Evolutionary conservation across 2,113 vertebrate species (phyloP).

Genomic region (Casuarius casuarius): DNA sequence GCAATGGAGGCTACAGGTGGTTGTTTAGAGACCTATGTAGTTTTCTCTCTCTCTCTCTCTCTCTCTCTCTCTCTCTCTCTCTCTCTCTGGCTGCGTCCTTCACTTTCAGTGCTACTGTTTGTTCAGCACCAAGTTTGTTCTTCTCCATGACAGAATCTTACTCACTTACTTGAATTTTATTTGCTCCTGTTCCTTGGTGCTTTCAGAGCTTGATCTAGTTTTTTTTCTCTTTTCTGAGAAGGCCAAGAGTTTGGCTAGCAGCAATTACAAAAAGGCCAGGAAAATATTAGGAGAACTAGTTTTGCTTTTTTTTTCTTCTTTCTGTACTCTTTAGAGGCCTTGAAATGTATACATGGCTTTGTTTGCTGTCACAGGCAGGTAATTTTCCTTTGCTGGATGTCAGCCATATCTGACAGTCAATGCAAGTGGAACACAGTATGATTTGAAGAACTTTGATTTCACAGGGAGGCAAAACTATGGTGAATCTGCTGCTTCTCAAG

Average conservation of each 20-base stretch:
- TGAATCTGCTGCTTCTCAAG: slow-evolving; percentile 26
- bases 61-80: too few species aligned
- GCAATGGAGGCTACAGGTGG: not conserved
- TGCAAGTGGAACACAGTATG: not conserved
- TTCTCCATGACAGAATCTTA: not conserved
- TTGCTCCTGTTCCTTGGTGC: not conserved
- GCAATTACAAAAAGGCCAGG: not conserved
- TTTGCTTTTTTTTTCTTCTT: not conserved
- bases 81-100: not conserved
- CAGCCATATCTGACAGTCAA: slow-evolving; percentile 3
- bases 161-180: too few species aligned
- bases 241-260: not conserved
- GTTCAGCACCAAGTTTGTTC: not conserved
- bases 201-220: not conserved
- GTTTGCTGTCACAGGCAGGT: slow-evolving; percentile 8
- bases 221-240: not conserved
- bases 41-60: not conserved
- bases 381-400: slow-evolving; percentile 30
- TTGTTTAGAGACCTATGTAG: not conserved
- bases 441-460: slow-evolving; percentile 26
- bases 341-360: not conserved
- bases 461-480: not conserved
- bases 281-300: not conserved
- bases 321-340: not conserved
- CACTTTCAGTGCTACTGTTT: fast-evolving